A percentile compares a stretch with the other conserved stretches of the same genome.
Conservation (phyloP, 2,888 invertebrate genomes). For the Dasysyrphus albostriatus region DNA sequence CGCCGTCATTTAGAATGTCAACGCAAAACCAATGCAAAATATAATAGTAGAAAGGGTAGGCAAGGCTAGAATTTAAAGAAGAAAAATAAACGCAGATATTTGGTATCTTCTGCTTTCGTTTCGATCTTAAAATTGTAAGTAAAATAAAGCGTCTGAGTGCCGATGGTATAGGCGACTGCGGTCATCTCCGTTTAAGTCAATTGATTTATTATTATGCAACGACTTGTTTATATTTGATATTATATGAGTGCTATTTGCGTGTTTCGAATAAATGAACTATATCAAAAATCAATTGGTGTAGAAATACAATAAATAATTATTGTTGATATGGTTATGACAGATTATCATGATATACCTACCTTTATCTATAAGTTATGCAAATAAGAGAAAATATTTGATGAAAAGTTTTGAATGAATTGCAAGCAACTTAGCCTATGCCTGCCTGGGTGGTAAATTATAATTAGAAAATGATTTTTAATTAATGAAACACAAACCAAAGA, state of each 20-base stretch:
- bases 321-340: slow-evolving; percentile 12
- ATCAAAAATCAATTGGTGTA: slow-evolving; percentile 21
- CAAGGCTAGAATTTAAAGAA: neutral
- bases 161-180: slow-evolving; percentile 26
- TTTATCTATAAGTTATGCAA: neutral
- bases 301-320: slow-evolving; percentile 13
- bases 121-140: neutral
- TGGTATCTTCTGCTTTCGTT: slow-evolving; percentile 10
- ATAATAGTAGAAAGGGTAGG: neutral
- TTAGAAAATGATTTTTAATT: too few relatives aligned
- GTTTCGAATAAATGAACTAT: slow-evolving; percentile 34
- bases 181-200: slow-evolving; percentile 37
- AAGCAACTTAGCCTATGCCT: too few relatives aligned
- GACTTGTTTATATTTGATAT: slow-evolving; percentile 25
- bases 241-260: slow-evolving; percentile 18
- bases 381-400: too few relatives aligned
- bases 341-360: slow-evolving; percentile 7
- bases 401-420: too few relatives aligned
- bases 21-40: slow-evolving; percentile 7
- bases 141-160: slow-evolving; percentile 29
- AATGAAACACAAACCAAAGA: too few relatives aligned
- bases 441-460: too few relatives aligned
- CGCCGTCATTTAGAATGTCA: neutral
- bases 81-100: slow-evolving; percentile 1
- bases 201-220: slow-evolving; percentile 16